Evolutionary conservation across 1,140 invertebrate genomes (phyloP).

Genomic region (Mylabris phalerata): DNA sequence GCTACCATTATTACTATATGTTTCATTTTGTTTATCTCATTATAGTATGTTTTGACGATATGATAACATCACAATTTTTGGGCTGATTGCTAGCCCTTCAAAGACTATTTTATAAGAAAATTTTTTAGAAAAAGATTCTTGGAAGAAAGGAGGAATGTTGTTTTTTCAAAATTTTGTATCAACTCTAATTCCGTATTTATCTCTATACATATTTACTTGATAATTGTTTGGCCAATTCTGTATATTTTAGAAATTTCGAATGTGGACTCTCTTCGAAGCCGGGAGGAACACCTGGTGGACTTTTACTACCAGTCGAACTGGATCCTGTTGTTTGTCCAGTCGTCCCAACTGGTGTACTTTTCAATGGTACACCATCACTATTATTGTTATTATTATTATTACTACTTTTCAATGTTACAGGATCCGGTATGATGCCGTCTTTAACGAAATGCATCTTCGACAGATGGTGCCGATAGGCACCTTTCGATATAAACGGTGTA

Average conservation of each 20-base stretch:
- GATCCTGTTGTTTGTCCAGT: constrained; percentile 15
- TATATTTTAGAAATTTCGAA: constrained; percentile 95
- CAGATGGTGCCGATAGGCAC: constrained; percentile 91
- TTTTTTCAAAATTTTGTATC: constrained; percentile 1
- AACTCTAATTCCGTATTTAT: constrained; percentile 22
- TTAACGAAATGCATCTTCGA: constrained; percentile 97
- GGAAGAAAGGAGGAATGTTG: constrained; percentile 30
- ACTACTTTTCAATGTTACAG: constrained; percentile 51
- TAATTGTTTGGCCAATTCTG: constrained; percentile 91
- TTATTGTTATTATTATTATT: constrained; percentile 31
- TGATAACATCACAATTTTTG: constrained; percentile 43
- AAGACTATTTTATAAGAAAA: constrained; percentile 22
- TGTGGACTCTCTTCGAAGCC: constrained; percentile 86
- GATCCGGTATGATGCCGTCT: constrained; percentile 74
- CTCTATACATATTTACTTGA: constrained; percentile 88
- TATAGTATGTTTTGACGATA: constrained; percentile 34
- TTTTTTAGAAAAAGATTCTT: constrained; percentile 27
- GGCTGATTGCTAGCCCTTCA: constrained; percentile 32
- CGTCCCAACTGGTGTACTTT: constrained; percentile 22
- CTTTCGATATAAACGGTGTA: constrained; percentile 92
- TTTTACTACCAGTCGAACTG: constrained; percentile 39
- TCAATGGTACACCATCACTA: constrained; percentile 25
- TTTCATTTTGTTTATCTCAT: constrained; percentile 23
- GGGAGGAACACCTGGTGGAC: constrained; percentile 44
- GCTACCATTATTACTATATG: constrained; percentile 36